Percentiles rank a stretch among this genome's conserved stretches.
Evolutionary conservation across 2,113 vertebrate species (phyloP).

Genomic region (Thryonomys swinderianus): DNA sequence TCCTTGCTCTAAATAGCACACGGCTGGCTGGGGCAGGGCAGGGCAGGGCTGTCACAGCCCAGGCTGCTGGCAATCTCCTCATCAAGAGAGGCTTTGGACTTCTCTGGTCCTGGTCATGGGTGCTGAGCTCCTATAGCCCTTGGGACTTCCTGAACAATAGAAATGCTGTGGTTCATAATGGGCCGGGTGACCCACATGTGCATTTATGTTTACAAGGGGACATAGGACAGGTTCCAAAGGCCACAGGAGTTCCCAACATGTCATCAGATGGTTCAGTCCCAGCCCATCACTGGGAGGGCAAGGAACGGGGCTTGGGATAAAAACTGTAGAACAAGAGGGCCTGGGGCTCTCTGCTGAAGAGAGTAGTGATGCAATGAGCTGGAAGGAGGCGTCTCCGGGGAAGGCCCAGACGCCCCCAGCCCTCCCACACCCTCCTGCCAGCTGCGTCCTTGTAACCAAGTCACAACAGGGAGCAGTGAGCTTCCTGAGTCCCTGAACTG

Average conservation of each 20-base stretch:
- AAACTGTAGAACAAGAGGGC: neutral
- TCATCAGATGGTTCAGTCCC: neutral
- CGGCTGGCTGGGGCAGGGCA: neutral
- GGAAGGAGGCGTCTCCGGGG: neutral
- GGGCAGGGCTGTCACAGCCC: neutral
- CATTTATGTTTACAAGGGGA: neutral
- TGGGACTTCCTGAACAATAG: neutral
- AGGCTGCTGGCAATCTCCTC: neutral
- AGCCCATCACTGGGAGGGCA: no score
- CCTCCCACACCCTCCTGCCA: neutral
- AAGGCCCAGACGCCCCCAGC: no score
- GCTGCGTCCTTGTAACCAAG: neutral
- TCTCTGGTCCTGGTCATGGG: neutral
- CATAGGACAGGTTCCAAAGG: neutral
- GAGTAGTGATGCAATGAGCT: neutral
- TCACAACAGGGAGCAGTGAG: neutral
- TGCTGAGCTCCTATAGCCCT: neutral
- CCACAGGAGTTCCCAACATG: neutral
- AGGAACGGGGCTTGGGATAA: neutral
- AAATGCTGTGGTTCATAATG: neutral
- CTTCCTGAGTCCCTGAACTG: neutral
- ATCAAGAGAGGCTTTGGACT: neutral
- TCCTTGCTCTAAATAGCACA: constrained; percentile 33
- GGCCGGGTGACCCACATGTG: neutral
- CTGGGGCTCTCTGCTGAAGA: neutral